These are phyloP conservation scores for Heterotilapia buettikoferi DNA, from an alignment of 2,113 vertebrate genomes.

Conservation along the genomic window DNA sequence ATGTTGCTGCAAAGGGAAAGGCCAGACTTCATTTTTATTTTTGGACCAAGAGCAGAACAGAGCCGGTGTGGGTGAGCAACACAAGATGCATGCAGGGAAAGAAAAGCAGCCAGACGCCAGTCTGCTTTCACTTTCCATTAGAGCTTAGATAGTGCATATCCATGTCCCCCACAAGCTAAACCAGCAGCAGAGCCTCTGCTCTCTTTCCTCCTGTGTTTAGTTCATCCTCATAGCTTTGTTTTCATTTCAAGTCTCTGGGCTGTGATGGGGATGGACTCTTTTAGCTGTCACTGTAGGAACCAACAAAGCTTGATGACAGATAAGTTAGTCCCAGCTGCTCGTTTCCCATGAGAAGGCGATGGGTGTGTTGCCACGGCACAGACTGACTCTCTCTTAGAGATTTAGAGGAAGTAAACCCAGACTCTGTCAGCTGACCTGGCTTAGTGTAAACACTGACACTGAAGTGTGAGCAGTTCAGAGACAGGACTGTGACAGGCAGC, in stretches of 20 bases:
- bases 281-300: conserved; percentile 13
- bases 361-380: conserved; percentile 34
- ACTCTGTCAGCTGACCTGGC: conserved; percentile 35
- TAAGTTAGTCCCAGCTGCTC: conserved; percentile 32
- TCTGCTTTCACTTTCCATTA: conserved; percentile 31
- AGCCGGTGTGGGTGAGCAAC: conserved; percentile 8
- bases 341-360: conserved; percentile 71
- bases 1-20: conserved; percentile 47
- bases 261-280: conserved; percentile 5
- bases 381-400: conserved; percentile 26
- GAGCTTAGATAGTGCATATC: not conserved
- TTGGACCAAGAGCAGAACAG: conserved; percentile 41
- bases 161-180: not conserved
- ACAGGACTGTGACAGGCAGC: not conserved
- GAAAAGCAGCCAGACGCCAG: not conserved
- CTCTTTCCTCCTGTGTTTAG: not conserved
- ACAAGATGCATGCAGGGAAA: not conserved
- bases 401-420: conserved; percentile 69
- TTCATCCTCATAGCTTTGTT: not conserved
- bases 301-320: conserved; percentile 55
- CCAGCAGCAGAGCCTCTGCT: not conserved
- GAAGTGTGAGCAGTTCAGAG: not conserved
- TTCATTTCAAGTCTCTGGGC: conserved; percentile 8
- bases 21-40: conserved; percentile 58
- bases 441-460: conserved; percentile 30